Percentiles rank a stretch among this genome's conserved stretches.
These are phyloP conservation scores for Aphelenchoides fujianensis DNA, from an alignment of 1,140 invertebrate genomes.

Conservation along the genomic window DNA sequence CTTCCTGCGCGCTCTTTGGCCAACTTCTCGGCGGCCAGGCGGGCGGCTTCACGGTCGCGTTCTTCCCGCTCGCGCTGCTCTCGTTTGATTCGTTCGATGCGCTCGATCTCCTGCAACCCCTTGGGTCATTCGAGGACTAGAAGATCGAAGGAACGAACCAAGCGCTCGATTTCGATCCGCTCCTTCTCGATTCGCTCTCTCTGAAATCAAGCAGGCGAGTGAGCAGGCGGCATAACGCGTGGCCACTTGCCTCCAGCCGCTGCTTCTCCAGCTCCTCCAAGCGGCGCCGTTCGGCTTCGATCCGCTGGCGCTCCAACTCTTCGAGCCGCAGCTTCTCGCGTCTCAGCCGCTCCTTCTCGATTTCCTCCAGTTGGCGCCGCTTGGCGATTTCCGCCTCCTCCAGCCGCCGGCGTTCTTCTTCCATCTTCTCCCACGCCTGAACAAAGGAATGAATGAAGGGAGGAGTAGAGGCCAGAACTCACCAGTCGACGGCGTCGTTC, in stretches of 20 bases:
- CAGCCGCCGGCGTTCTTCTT: conserved; percentile 42
- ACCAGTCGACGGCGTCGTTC: conserved; percentile 42
- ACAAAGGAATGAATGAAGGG: background rate
- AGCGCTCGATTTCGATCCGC: conserved; percentile 53
- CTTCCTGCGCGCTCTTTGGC: conserved; percentile 22
- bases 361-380: conserved; percentile 45
- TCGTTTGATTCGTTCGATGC: conserved; percentile 53
- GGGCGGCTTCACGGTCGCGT: conserved; percentile 1
- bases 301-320: conserved; percentile 47
- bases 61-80: conserved; percentile 54
- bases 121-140: no score
- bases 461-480: background rate
- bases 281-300: conserved; percentile 50
- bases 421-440: conserved; percentile 58
- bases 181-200: conserved; percentile 56
- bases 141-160: conserved; percentile 28
- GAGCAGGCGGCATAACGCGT: no score
- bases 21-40: background rate
- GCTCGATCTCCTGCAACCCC: conserved; percentile 38
- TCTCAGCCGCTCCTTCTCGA: conserved; percentile 44
- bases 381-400: conserved; percentile 56
- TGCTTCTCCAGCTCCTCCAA: conserved; percentile 50
- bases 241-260: conserved; percentile 29
- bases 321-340: conserved; percentile 49
- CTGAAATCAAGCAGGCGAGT: conserved; percentile 3